Conservation (phyloP, 2,888 invertebrate genomes). For the Drosophila mercatorum region DNA sequence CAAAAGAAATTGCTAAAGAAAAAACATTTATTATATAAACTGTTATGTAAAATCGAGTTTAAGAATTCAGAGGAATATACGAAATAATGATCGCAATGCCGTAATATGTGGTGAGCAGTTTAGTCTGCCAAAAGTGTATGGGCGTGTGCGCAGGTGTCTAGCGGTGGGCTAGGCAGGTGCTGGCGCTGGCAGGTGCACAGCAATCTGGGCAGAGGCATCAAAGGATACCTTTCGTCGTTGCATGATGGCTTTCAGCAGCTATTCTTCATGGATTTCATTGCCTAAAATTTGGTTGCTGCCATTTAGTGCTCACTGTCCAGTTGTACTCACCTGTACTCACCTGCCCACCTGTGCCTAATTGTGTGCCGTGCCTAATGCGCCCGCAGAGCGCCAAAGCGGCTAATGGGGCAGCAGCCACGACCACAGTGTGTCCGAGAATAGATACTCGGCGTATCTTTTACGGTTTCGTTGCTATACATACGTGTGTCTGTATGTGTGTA, state of each 20-base stretch:
- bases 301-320: not conserved
- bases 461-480: slow-evolving; percentile 22
- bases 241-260: not conserved
- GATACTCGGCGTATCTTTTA: slow-evolving; percentile 25
- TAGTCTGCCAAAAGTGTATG: slow-evolving; percentile 1
- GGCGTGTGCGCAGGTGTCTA: not conserved
- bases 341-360: slow-evolving; percentile 48
- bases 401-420: slow-evolving; percentile 34
- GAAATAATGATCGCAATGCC: slow-evolving; percentile 2
- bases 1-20: slow-evolving; percentile 25
- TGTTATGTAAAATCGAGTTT: slow-evolving; percentile 36
- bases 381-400: slow-evolving; percentile 34
- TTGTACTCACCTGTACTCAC: not conserved
- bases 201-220: slow-evolving; percentile 3
- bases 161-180: not conserved
- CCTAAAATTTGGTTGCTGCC: slow-evolving; percentile 1
- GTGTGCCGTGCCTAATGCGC: slow-evolving; percentile 49
- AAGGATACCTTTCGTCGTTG: slow-evolving; percentile 1
- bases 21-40: not conserved
- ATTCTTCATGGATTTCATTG: not conserved
- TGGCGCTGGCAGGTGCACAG: not conserved
- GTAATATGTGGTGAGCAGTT: not conserved
- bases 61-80: not conserved
- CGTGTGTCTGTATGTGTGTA: not conserved
- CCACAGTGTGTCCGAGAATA: slow-evolving; percentile 38